These are phyloP conservation scores for Aleadryas rufinucha DNA, from an alignment of 2,113 vertebrate genomes.

Conservation along the genomic window DNA sequence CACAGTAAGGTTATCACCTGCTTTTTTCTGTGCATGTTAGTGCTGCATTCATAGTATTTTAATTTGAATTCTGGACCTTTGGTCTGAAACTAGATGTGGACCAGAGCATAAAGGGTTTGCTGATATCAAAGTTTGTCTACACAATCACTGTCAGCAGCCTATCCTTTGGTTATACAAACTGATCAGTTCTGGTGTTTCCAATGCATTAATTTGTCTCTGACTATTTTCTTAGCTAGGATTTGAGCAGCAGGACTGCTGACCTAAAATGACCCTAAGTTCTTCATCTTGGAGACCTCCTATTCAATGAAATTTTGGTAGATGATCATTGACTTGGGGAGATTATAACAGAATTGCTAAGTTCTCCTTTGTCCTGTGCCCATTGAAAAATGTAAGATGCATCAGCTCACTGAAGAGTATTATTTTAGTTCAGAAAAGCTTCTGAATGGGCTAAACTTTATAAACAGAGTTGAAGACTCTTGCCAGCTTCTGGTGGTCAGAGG, in stretches of 20 bases:
- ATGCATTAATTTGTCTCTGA: not conserved
- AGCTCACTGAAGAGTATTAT: not conserved
- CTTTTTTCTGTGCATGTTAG: not conserved
- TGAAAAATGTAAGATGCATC: not conserved
- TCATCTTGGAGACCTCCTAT: not conserved
- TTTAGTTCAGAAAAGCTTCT: not conserved
- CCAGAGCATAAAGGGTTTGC: not conserved
- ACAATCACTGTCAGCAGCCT: not conserved
- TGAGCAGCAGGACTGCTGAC: not conserved
- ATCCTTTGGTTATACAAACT: not conserved
- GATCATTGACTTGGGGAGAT: not conserved
- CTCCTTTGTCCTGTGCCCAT: not conserved
- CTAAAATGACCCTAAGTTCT: not conserved
- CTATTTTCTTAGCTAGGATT: not conserved
- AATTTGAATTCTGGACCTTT: constrained; percentile 20
- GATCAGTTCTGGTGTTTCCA: not conserved
- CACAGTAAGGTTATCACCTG: not conserved
- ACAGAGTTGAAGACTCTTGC: not conserved
- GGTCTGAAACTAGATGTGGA: not conserved
- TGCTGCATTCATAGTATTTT: not conserved
- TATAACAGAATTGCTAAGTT: not conserved
- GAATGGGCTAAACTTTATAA: not conserved
- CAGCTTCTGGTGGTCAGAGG: not conserved
- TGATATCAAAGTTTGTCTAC: not conserved
- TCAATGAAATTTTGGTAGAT: not conserved